A percentile compares a stretch with the other conserved stretches of the same genome.
phyloP scores from a whole-genome alignment of 2,888 invertebrate species.

The Brachylomia viminalis region DNA sequence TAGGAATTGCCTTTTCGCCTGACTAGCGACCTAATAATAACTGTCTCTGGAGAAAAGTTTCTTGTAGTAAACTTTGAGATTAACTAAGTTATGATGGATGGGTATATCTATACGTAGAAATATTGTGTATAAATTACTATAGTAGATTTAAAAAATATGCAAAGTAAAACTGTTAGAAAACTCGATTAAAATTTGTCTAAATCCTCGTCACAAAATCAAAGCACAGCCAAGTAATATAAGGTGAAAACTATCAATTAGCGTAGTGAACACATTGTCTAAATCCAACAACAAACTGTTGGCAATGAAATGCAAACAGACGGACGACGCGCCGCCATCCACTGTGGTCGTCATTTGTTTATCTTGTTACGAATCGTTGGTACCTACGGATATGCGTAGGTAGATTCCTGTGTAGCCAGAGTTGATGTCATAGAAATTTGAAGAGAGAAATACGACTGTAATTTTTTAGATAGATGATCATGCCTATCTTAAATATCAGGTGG shows the following conservation, averaged over 20 bases:
- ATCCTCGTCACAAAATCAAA: slow-evolving; percentile 16
- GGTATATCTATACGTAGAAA: too few species aligned
- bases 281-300: slow-evolving; percentile 53
- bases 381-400: not conserved
- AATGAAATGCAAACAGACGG: slow-evolving; percentile 66
- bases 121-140: too few species aligned
- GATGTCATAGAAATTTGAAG: not conserved
- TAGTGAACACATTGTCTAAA: slow-evolving; percentile 42
- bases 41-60: not conserved
- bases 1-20: not conserved
- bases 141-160: not conserved
- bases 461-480: not conserved
- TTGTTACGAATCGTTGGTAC: not conserved
- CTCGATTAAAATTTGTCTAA: not conserved
- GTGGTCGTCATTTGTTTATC: slow-evolving; percentile 45
- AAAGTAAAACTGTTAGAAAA: not conserved
- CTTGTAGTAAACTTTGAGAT: not conserved
- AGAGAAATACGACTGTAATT: not conserved
- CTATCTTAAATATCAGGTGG: not conserved
- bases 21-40: not conserved
- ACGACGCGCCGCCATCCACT: slow-evolving; percentile 22
- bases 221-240: not conserved
- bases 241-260: slow-evolving; percentile 40
- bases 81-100: too few species aligned
- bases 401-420: not conserved